A percentile compares a stretch with the other conserved stretches of the same genome.
phyloP scores from a whole-genome alignment of 2,888 invertebrate species.

The Drosophila prolongata region DNA sequence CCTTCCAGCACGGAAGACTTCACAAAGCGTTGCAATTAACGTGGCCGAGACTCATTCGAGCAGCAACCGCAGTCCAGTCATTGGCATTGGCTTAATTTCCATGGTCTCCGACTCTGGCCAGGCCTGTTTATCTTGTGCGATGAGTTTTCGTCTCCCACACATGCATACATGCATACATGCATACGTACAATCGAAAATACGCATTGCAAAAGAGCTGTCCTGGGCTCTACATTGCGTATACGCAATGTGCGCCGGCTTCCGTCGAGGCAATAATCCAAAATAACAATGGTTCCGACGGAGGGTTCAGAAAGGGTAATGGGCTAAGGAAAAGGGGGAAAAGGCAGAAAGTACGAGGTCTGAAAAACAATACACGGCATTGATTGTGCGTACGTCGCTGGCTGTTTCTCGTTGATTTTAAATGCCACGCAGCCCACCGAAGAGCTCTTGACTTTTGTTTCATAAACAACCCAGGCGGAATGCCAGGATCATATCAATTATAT shows the following conservation, averaged over 20 bases:
- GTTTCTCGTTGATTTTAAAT: constrained; percentile 46
- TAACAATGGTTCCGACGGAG: constrained; percentile 57
- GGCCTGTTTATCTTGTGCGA: constrained; percentile 64
- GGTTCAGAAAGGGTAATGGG: not conserved
- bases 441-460: constrained; percentile 72
- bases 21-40: constrained; percentile 77
- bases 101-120: constrained; percentile 52
- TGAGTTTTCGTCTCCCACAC: constrained; percentile 38
- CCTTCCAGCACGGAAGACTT: constrained; percentile 37
- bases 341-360: not conserved
- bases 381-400: constrained; percentile 13
- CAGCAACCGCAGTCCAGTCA: constrained; percentile 60
- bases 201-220: constrained; percentile 49
- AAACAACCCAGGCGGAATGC: constrained; percentile 43
- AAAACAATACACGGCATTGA: constrained; percentile 44
- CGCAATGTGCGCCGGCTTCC: constrained; percentile 47
- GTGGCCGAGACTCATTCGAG: constrained; percentile 70
- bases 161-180: not conserved
- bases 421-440: constrained; percentile 52
- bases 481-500: constrained; percentile 52
- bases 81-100: constrained; percentile 77
- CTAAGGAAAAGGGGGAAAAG: not conserved
- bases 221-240: constrained; percentile 45
- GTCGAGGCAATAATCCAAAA: constrained; percentile 67
- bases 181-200: constrained; percentile 63